phyloP scores from a whole-genome alignment of 2,797 vertebrate genomes.

The Perodicticus potto region DNA sequence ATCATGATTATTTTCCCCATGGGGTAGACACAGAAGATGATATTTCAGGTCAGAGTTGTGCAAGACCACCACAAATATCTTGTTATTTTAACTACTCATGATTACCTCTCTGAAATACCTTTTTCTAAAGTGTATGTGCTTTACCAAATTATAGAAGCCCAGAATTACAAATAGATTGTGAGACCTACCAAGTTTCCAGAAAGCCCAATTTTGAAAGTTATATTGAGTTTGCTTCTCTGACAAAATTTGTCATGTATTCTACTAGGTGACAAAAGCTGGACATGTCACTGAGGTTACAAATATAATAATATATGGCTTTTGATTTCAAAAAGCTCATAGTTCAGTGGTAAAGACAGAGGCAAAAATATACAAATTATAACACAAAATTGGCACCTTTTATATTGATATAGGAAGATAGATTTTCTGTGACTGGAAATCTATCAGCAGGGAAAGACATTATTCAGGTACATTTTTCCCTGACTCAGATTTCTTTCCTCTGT shows the following conservation, averaged over 20 bases:
- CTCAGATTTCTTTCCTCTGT: not conserved
- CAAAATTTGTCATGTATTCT: not conserved
- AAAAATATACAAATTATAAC: not conserved
- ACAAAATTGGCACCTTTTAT: not conserved
- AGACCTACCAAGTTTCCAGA: not conserved
- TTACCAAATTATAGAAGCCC: slow-evolving; percentile 43
- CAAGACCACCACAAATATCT: not conserved
- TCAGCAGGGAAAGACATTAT: not conserved
- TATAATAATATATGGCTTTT: not conserved
- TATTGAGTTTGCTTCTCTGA: not conserved
- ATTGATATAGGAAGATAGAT: not conserved
- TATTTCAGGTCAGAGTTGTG: slow-evolving; percentile 49
- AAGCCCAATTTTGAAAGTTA: not conserved
- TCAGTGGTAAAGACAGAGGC: not conserved
- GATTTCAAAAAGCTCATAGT: slow-evolving; percentile 37
- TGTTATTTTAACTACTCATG: slow-evolving; percentile 63
- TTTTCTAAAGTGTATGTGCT: slow-evolving; percentile 6
- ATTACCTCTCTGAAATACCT: slow-evolving; percentile 45
- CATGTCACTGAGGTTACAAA: not conserved
- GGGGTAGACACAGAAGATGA: not conserved
- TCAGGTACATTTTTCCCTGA: not conserved
- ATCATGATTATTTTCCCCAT: slow-evolving; percentile 65
- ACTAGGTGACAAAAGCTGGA: not conserved
- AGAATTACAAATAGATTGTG: slow-evolving; percentile 2
- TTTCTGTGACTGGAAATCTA: not conserved